phyloP scores from a whole-genome alignment of 2,888 invertebrate species.

The Pinctada fucata region DNA sequence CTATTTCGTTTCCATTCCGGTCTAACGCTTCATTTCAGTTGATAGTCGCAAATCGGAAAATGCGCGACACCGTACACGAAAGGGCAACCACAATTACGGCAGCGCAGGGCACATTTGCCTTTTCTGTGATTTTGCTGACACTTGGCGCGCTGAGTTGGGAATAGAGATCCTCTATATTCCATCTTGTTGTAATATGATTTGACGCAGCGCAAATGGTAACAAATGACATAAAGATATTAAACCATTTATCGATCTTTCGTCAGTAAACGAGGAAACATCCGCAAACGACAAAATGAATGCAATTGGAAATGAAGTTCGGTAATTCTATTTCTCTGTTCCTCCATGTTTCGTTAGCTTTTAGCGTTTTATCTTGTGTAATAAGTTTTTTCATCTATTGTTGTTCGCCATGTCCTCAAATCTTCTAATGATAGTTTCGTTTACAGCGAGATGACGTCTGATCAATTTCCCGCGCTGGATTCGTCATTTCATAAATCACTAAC shows the following conservation, averaged over 20 bases:
- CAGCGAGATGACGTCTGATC: neutral
- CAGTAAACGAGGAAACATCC: neutral
- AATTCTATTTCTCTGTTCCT: neutral
- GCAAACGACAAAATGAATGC: neutral
- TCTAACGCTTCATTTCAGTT: conserved; percentile 1
- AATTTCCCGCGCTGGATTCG: neutral
- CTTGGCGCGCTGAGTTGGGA: neutral
- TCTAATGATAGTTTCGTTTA: conserved; percentile 1
- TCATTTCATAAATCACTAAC: neutral
- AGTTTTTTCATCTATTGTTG: neutral
- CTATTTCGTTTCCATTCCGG: conserved; percentile 1
- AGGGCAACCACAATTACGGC: neutral
- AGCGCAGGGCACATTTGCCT: neutral
- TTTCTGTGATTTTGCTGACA: neutral
- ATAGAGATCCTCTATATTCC: neutral
- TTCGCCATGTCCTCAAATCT: neutral
- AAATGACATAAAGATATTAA: conserved; percentile 4
- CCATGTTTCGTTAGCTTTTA: neutral
- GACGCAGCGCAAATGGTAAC: neutral
- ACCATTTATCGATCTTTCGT: neutral
- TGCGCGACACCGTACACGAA: neutral
- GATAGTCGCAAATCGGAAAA: conserved; percentile 3
- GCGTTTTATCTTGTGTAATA: neutral
- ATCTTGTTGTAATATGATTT: neutral
- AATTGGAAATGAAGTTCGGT: neutral